Evolutionary conservation across 1,140 invertebrate genomes (phyloP), one percentile per base, ranked within the genome.

Genomic region (Latrodectus geometricus): DNA sequence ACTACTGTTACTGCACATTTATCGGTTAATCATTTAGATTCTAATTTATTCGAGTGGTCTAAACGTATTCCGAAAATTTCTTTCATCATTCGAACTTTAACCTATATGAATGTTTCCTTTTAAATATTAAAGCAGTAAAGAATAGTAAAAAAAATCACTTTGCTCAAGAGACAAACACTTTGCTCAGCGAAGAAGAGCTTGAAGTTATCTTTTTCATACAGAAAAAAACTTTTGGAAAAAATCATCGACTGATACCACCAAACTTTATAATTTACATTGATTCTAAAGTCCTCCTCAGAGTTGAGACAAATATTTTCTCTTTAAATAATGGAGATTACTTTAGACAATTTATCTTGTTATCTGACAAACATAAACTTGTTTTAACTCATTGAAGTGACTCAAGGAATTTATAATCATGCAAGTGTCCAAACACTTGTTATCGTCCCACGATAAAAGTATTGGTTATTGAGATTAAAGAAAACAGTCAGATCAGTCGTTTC

Each of bases 171-270:
- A n/a, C 8, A 69, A n/a, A n/a, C n/a, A n/a, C n/a, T n/a, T n/a
- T n/a, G 9, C n/a, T 69, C 8, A 69, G 8, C 9, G 66, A 69
- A 69, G 66, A 69, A 21, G 66, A 69, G 66, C n/a, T 69, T 8
- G n/a, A 11, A 69, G 8, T 11, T 17, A 9, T n/a, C 9, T 69
- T 69, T 69, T 75, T 17, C 0, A n/a, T 49, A 8, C 73, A 17
- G 3, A 52, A 14, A 52, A 20, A 50, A 7, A 52, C 49, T 0
- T 75, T 75, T 75, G 48, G 73, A 8, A 75, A 75, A 52, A 75
- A 75, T 20, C 73, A 15, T 75, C 49, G 73, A 15, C 17, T 75
- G 8, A n/a, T 75, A 75, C 73, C 73, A n/a, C 73, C 73, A 11
- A 75, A 75, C 50, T 75, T 75, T 75, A 21, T 69, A 8, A 21